phyloP scores from a whole-genome alignment of 2,888 invertebrate genomes.

The Gymnoscelis rufifasciata region DNA sequence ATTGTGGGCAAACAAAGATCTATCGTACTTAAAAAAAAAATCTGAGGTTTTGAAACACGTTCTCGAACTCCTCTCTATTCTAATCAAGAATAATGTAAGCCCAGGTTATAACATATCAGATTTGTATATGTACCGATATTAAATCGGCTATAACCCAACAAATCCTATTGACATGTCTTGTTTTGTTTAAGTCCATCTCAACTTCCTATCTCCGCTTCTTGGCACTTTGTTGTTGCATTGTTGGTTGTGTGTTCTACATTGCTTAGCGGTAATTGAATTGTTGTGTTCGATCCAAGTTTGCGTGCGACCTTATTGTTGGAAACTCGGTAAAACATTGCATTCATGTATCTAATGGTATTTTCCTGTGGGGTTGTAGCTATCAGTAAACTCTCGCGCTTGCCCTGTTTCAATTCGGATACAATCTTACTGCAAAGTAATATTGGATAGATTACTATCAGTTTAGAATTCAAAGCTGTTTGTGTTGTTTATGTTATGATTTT shows the following conservation, averaged over 20 bases:
- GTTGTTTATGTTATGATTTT: background rate
- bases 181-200: constrained; percentile 17
- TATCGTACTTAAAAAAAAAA: no score
- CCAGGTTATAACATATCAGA: no score
- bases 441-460: background rate
- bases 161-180: background rate
- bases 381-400: constrained; percentile 1
- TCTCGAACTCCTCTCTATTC: no score
- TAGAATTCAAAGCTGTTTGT: background rate
- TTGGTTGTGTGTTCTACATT: constrained; percentile 13
- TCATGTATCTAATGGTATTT: constrained; percentile 4
- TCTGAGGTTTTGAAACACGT: no score
- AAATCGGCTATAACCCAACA: no score
- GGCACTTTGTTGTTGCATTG: constrained; percentile 19
- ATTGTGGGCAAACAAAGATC: no score
- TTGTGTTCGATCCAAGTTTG: constrained; percentile 22
- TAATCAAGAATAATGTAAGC: no score
- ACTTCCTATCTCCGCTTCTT: constrained; percentile 21
- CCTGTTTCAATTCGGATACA: background rate
- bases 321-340: constrained; percentile 10
- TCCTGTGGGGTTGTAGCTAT: background rate
- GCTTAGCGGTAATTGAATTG: constrained; percentile 24
- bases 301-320: constrained; percentile 16
- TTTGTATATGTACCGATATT: no score
- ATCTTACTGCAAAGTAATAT: constrained; percentile 1